Evolutionary conservation across 1,140 invertebrate species (phyloP).

Genomic region (Drosophila pseudoananassae): DNA sequence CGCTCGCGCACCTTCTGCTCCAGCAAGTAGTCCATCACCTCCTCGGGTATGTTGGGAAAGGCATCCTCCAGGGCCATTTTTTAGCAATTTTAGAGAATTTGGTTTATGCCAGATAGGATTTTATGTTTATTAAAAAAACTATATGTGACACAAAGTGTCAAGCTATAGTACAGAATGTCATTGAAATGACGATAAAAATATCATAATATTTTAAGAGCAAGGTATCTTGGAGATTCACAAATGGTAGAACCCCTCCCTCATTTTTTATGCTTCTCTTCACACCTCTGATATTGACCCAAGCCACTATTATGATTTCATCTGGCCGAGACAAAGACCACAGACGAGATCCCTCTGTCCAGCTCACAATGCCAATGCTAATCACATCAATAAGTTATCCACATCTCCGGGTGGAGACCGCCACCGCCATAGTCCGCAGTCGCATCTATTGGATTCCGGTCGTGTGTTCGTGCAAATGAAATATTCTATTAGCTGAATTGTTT

Average conservation of each 20-base stretch:
- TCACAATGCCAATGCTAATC: conserved; percentile 68
- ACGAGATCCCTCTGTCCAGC: conserved; percentile 21
- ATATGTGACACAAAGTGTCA: neutral
- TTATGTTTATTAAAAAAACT: neutral
- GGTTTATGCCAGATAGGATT: conserved; percentile 1
- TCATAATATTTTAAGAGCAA: too few species aligned
- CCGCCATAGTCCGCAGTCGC: conserved; percentile 10
- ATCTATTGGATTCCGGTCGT: conserved; percentile 47
- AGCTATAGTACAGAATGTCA: neutral
- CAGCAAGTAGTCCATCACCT: conserved; percentile 56
- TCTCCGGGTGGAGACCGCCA: conserved; percentile 44
- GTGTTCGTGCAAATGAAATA: conserved; percentile 59
- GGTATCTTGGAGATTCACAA: neutral
- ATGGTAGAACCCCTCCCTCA: conserved; percentile 5
- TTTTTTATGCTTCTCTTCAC: conserved; percentile 29
- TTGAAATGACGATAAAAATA: neutral
- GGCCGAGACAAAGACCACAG: conserved; percentile 29
- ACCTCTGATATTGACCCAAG: conserved; percentile 29
- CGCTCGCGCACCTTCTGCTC: conserved; percentile 48
- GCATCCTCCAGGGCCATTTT: conserved; percentile 28
- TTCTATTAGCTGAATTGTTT: conserved; percentile 55
- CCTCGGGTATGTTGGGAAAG: conserved; percentile 38
- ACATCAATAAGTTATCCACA: conserved; percentile 77
- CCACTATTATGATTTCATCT: conserved; percentile 40
- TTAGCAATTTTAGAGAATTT: neutral